Conservation (phyloP, 2,888 invertebrate species). For the Poecilus cupreus region DNA sequence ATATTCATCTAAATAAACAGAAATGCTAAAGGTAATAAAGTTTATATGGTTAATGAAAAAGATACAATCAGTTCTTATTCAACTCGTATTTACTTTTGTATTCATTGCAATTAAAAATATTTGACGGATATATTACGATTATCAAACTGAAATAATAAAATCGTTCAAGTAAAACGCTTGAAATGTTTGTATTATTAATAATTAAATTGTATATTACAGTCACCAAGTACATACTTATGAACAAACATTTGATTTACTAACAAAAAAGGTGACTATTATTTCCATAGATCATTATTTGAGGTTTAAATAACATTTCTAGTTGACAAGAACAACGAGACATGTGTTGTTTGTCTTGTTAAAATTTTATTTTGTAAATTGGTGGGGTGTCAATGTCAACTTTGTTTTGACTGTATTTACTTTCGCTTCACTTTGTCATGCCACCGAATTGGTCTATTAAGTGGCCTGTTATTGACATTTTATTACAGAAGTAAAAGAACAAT, state of each 20-base stretch:
- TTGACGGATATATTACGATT: too few species aligned
- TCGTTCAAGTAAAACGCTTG: neutral
- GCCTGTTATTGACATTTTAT: too few species aligned
- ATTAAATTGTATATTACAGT: neutral
- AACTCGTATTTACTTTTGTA: too few species aligned
- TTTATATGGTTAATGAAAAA: constrained; percentile 21
- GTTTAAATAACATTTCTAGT: neutral
- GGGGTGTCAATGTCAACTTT: constrained; percentile 18
- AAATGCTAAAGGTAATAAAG: constrained; percentile 20
- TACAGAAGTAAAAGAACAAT: too few species aligned
- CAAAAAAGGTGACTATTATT: neutral
- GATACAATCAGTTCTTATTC: neutral
- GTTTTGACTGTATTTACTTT: constrained; percentile 20
- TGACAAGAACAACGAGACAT: constrained; percentile 7
- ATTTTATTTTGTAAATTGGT: constrained; percentile 30
- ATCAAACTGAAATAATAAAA: too few species aligned
- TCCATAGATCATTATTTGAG: constrained; percentile 10
- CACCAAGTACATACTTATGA: constrained; percentile 6
- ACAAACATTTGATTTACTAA: constrained; percentile 13
- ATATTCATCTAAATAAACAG: constrained; percentile 18
- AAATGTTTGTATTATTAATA: constrained; percentile 28
- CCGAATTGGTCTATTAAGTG: neutral
- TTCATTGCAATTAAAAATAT: too few species aligned
- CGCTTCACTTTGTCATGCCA: neutral
- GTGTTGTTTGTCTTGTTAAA: constrained; percentile 19